Evolutionary conservation across 2,113 vertebrate genomes (phyloP).

Genomic region (Acanthisitta chloris): DNA sequence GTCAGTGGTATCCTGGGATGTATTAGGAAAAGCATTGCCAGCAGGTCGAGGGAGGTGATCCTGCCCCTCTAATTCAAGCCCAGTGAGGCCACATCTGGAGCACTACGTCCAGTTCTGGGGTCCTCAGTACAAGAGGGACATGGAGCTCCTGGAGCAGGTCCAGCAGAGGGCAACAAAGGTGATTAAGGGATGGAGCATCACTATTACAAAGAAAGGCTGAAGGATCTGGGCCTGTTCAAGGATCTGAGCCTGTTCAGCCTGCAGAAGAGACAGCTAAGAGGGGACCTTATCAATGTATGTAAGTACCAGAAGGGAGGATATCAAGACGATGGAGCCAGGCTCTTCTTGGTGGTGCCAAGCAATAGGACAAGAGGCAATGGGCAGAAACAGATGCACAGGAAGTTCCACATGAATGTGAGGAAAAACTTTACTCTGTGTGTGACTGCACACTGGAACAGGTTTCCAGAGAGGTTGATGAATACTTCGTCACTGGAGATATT

Average conservation of each 20-base stretch:
- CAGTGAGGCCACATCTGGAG: not conserved
- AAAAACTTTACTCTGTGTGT: not conserved
- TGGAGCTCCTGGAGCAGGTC: not conserved
- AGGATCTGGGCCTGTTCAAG: not conserved
- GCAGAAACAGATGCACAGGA: not conserved
- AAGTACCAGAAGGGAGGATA: not conserved
- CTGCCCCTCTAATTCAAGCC: too few relatives aligned
- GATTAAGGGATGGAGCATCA: not conserved
- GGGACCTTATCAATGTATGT: fast-evolving
- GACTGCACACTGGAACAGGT: fast-evolving
- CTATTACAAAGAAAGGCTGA: not conserved
- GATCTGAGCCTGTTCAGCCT: not conserved
- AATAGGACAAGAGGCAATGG: not conserved
- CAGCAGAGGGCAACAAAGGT: not conserved
- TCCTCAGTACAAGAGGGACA: not conserved
- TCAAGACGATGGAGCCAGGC: not conserved
- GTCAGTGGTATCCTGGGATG: not conserved
- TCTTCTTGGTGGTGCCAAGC: not conserved
- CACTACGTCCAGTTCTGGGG: not conserved
- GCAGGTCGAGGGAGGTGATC: not conserved
- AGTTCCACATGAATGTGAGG: not conserved
- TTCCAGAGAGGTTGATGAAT: not conserved
- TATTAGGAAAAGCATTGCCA: not conserved
- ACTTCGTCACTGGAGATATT: not conserved
- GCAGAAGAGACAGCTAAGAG: not conserved